Conservation (phyloP, 2,888 invertebrate genomes). For the Lysandra coridon region DNA sequence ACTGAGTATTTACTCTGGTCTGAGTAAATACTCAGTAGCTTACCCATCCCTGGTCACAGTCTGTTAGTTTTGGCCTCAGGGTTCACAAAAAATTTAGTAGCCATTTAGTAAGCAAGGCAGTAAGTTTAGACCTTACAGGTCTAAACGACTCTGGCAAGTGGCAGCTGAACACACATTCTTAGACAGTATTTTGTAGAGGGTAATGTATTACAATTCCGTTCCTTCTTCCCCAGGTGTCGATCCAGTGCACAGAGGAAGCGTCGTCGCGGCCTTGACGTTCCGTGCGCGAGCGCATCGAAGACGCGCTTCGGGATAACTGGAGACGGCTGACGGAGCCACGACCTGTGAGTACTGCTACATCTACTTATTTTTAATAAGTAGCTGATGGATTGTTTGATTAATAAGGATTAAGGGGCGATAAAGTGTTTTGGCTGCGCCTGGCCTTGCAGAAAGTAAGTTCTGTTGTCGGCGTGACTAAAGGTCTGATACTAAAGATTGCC, state of each 20-base stretch:
- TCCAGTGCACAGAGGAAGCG: constrained; percentile 62
- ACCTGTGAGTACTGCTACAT: constrained; percentile 48
- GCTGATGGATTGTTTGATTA: not conserved
- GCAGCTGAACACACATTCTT: not conserved
- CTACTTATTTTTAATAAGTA: not conserved
- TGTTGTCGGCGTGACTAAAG: not conserved
- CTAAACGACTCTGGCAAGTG: not conserved
- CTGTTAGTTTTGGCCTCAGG: not conserved
- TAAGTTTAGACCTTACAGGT: no score
- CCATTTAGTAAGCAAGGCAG: no score
- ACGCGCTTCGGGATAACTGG: constrained; percentile 66
- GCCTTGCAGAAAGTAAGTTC: not conserved
- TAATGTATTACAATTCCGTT: not conserved
- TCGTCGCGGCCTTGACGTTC: constrained; percentile 64
- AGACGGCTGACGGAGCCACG: constrained; percentile 58
- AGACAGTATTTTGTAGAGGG: no score
- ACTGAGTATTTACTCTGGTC: no score
- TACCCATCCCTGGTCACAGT: not conserved
- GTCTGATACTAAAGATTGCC: not conserved
- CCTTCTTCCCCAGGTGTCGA: constrained; percentile 49
- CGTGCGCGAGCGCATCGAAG: constrained; percentile 64
- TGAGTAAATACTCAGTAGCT: no score
- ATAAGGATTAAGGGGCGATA: not conserved
- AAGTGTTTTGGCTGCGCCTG: not conserved
- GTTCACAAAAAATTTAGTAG: not conserved